Evolutionary conservation across 1,140 invertebrate species (phyloP).

Genomic region (Nephotettix cincticeps): DNA sequence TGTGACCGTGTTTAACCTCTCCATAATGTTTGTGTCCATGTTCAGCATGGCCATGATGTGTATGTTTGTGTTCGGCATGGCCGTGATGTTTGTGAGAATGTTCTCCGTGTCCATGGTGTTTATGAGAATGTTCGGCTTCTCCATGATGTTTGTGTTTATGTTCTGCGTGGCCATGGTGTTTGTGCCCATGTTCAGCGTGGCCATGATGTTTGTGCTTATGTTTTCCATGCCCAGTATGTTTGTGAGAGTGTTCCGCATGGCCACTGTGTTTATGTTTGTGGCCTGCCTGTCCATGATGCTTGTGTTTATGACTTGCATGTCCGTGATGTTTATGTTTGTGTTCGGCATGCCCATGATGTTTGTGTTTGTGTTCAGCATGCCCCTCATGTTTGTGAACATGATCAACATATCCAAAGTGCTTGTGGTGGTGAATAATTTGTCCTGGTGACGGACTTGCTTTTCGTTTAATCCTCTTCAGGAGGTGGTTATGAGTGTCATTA

Average conservation of each 20-base stretch:
- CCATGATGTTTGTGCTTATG: conserved; percentile 26
- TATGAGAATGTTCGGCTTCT: conserved; percentile 1
- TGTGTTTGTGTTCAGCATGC: background rate
- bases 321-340: conserved; percentile 1
- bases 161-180: conserved; percentile 4
- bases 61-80: background rate
- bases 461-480: background rate
- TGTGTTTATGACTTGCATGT: conserved; percentile 2
- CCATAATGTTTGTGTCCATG: conserved; percentile 18
- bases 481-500: too few relatives aligned
- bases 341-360: background rate
- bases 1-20: conserved; percentile 7
- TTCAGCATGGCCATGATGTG: conserved; percentile 15
- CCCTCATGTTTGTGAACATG: conserved; percentile 15
- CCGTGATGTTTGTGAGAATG: conserved; percentile 20
- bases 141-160: conserved; percentile 18
- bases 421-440: conserved; percentile 1
- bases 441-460: background rate
- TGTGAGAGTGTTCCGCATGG: conserved; percentile 25
- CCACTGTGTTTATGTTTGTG: conserved; percentile 27
- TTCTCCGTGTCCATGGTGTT: conserved; percentile 8
- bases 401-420: conserved; percentile 1
- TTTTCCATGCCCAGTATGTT: conserved; percentile 25
- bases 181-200: conserved; percentile 17
- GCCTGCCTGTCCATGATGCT: conserved; percentile 25